These are phyloP conservation scores for Bolborhynchus lineola DNA, from an alignment of 2,113 vertebrate genomes.

Conservation along the genomic window DNA sequence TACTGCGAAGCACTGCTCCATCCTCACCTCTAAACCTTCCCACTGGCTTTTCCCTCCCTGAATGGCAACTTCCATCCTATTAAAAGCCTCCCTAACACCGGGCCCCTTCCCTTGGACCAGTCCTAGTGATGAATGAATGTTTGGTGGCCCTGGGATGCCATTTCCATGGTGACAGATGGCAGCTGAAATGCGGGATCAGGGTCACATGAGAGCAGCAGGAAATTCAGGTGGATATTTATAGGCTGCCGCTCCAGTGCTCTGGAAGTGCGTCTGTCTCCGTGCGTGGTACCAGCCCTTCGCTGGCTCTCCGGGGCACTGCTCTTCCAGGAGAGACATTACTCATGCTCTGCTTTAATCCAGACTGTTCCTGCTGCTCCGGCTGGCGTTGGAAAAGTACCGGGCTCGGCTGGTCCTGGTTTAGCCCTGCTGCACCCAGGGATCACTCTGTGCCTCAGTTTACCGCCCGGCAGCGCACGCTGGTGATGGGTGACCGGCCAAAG, in stretches of 20 bases:
- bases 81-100: neutral
- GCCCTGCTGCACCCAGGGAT: neutral
- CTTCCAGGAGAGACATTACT: constrained; percentile 43
- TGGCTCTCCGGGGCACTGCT: constrained; percentile 37
- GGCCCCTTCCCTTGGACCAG: neutral
- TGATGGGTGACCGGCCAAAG: neutral
- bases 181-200: constrained; percentile 68
- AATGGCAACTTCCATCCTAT: neutral
- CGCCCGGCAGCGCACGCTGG: accelerated
- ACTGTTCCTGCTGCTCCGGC: constrained; percentile 8
- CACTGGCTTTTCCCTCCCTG: neutral
- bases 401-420: neutral
- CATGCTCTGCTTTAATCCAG: constrained; percentile 50
- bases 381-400: constrained; percentile 11
- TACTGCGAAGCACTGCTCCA: neutral
- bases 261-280: constrained; percentile 68
- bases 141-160: constrained; percentile 60
- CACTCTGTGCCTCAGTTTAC: neutral
- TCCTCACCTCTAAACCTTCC: neutral
- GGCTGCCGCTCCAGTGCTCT: constrained; percentile 73
- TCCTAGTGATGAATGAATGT: constrained; percentile 62
- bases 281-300: neutral
- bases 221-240: constrained; percentile 79
- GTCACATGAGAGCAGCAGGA: constrained; percentile 76
- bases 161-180: constrained; percentile 79